Percentiles rank a stretch among this genome's conserved stretches.
Evolutionary conservation across 2,113 vertebrate genomes (phyloP).

Genomic region (Dipodomys ordii): DNA sequence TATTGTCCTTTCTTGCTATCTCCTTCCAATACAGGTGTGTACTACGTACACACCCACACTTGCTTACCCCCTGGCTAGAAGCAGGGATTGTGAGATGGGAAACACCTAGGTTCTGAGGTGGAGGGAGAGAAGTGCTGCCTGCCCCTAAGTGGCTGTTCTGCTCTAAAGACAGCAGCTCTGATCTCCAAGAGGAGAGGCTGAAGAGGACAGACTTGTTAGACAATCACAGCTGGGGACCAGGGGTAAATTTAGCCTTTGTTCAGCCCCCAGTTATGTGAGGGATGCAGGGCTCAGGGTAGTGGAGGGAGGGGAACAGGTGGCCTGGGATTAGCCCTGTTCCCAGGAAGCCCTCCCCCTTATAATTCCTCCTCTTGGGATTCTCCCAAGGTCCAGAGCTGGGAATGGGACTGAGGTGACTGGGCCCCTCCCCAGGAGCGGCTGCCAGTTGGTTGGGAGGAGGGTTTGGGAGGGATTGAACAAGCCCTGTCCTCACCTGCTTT

Average conservation of each 20-base stretch:
- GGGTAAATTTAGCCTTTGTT: constrained; percentile 86
- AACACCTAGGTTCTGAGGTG: constrained; percentile 66
- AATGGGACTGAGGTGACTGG: constrained; percentile 62
- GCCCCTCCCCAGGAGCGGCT: constrained; percentile 70
- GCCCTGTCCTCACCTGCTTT: constrained; percentile 60
- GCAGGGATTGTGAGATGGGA: constrained; percentile 18
- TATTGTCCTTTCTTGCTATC: constrained; percentile 43
- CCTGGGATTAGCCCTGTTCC: constrained; percentile 82
- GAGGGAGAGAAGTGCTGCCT: constrained; percentile 27
- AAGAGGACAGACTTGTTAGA: constrained; percentile 77
- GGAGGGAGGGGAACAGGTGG: constrained; percentile 84
- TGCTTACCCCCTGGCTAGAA: not conserved
- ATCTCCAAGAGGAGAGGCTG: constrained; percentile 64
- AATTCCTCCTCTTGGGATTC: constrained; percentile 79
- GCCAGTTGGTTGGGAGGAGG: constrained; percentile 61
- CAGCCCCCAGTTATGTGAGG: constrained; percentile 84
- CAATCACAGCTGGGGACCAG: constrained; percentile 81
- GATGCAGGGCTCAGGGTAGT: constrained; percentile 78
- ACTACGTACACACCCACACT: not conserved
- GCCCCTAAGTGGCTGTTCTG: not conserved
- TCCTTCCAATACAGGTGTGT: not conserved
- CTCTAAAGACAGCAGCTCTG: constrained; percentile 57
- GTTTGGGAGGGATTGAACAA: constrained; percentile 35
- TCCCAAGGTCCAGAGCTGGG: constrained; percentile 73
- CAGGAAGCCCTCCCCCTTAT: constrained; percentile 68